phyloP scores from a whole-genome alignment of 2,797 vertebrate genomes.

The Anomalospiza imberbis region DNA sequence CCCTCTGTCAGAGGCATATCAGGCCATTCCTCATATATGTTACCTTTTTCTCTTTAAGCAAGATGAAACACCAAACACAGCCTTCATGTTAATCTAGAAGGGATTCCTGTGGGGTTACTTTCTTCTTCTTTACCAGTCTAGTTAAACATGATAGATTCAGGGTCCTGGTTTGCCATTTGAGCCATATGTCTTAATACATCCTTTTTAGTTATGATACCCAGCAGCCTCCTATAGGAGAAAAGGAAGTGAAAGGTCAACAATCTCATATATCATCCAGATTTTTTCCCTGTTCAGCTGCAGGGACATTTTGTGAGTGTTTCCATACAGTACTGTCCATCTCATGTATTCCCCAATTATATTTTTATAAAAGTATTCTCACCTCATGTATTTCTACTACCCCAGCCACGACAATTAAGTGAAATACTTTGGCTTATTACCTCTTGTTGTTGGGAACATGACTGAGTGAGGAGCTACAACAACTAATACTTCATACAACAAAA shows the following conservation, averaged over 20 bases:
- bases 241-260: constrained; percentile 49
- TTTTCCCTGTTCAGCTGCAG: background rate
- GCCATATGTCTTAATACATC: constrained; percentile 97
- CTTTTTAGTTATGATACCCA: constrained; percentile 99
- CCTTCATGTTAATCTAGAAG: constrained; percentile 48
- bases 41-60: constrained; percentile 38
- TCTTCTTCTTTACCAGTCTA: constrained; percentile 66
- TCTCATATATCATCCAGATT: background rate
- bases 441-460: background rate
- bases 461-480: background rate
- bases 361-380: background rate
- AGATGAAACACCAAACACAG: constrained; percentile 43
- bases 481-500: background rate
- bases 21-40: background rate
- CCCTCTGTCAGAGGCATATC: constrained; percentile 41
- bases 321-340: background rate
- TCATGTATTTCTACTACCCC: background rate
- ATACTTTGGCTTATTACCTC: background rate
- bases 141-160: constrained; percentile 97
- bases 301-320: background rate
- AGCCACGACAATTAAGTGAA: background rate
- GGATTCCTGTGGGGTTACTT: constrained; percentile 55
- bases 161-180: constrained; percentile 98
- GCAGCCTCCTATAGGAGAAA: constrained; percentile 84
- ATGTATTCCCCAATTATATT: background rate